phyloP scores from a whole-genome alignment of 2,113 vertebrate genomes.

The Penelope pileata region DNA sequence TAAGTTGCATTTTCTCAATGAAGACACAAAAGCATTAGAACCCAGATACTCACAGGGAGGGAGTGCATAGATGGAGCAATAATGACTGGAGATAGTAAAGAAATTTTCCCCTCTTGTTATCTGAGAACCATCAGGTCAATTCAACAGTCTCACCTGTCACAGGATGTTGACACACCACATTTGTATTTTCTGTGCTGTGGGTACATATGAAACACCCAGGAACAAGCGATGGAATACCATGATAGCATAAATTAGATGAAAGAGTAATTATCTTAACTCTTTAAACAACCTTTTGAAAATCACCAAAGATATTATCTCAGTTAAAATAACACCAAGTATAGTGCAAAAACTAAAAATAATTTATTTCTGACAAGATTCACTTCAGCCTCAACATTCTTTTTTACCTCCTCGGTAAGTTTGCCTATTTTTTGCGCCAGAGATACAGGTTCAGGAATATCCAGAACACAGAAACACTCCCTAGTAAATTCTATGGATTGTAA shows the following conservation, averaged over 20 bases:
- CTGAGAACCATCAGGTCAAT: background rate
- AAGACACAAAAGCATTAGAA: background rate
- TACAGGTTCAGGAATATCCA: background rate
- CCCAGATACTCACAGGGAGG: background rate
- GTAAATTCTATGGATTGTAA: background rate
- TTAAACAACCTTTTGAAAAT: background rate
- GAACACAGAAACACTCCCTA: background rate
- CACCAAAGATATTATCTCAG: rapidly evolving
- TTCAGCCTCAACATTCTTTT: background rate
- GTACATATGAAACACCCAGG: background rate
- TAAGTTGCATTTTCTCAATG: background rate
- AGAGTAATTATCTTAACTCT: background rate
- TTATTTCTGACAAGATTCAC: background rate
- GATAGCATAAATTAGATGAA: background rate
- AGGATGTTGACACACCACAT: background rate
- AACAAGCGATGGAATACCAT: background rate
- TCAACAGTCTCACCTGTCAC: background rate
- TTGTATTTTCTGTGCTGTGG: background rate
- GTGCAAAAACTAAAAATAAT: background rate
- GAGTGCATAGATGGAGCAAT: background rate
- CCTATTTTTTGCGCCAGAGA: background rate
- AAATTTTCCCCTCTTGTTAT: background rate
- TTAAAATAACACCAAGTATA: background rate
- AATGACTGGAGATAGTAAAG: background rate
- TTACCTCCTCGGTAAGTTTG: background rate